phyloP scores from a whole-genome alignment of 1,140 invertebrate species.

The Agrypnia vestita region DNA sequence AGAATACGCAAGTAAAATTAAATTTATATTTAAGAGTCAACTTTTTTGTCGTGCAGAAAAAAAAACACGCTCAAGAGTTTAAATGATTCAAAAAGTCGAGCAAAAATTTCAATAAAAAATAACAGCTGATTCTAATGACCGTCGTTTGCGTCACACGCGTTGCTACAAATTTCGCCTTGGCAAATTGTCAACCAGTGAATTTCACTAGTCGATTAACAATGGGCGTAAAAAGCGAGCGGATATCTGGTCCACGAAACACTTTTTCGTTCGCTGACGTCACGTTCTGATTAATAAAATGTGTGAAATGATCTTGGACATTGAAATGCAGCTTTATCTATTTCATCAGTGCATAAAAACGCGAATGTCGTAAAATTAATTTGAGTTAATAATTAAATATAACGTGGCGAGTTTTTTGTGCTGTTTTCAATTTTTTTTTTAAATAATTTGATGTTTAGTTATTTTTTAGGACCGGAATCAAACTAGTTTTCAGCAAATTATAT shows the following conservation, averaged over 20 bases:
- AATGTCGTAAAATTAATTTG: background rate
- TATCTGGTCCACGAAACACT: constrained; percentile 24
- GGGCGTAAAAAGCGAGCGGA: constrained; percentile 4
- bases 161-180: constrained; percentile 17
- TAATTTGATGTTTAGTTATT: no score
- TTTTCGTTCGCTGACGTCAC: constrained; percentile 21
- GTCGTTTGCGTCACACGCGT: constrained; percentile 10
- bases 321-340: background rate
- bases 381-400: no score
- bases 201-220: constrained; percentile 26
- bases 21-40: no score
- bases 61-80: no score
- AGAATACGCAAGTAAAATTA: no score
- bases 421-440: no score
- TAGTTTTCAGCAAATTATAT: no score
- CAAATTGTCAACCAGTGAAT: constrained; percentile 37
- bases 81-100: no score
- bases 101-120: constrained; percentile 19
- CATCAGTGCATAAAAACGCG: background rate
- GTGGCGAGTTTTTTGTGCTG: no score
- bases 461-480: no score
- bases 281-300: constrained; percentile 12
- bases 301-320: constrained; percentile 17
- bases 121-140: constrained; percentile 28
- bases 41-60: no score